Conservation (phyloP, 1,140 invertebrate genomes). For the Plectrocnemia conspersa region DNA sequence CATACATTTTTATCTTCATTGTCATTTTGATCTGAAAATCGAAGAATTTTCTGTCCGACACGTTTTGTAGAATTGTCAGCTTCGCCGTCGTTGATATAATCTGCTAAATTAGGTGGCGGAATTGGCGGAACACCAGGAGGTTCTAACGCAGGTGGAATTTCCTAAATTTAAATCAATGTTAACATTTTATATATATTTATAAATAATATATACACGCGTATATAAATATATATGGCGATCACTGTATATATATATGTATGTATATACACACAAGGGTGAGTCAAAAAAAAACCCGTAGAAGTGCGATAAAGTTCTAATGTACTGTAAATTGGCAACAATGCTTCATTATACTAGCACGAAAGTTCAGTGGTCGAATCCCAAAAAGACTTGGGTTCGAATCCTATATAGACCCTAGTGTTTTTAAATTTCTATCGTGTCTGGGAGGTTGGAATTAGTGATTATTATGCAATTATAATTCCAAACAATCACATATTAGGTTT, state of each 20-base stretch:
- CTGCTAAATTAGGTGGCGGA: conserved; percentile 67
- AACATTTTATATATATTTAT: conserved; percentile 5
- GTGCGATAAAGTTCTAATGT: no score
- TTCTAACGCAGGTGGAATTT: conserved; percentile 50
- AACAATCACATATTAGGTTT: no score
- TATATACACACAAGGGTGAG: background rate
- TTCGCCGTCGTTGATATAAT: conserved; percentile 60
- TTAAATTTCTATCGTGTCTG: no score
- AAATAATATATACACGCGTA: conserved; percentile 8
- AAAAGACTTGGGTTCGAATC: no score
- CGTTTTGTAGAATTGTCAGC: conserved; percentile 39
- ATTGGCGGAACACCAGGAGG: conserved; percentile 86
- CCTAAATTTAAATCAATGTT: conserved; percentile 40
- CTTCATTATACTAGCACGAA: no score
- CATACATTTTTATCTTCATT: conserved; percentile 14
- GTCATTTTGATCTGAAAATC: conserved; percentile 62
- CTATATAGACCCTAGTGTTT: no score
- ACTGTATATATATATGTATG: background rate
- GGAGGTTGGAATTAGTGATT: no score
- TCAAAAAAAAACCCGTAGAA: background rate
- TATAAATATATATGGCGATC: background rate
- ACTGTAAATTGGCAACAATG: no score
- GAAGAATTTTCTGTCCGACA: conserved; percentile 55
- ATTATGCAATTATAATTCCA: no score
- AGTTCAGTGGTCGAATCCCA: no score